Evolutionary conservation across 2,113 vertebrate species (phyloP).

Genomic region (Equus quagga): DNA sequence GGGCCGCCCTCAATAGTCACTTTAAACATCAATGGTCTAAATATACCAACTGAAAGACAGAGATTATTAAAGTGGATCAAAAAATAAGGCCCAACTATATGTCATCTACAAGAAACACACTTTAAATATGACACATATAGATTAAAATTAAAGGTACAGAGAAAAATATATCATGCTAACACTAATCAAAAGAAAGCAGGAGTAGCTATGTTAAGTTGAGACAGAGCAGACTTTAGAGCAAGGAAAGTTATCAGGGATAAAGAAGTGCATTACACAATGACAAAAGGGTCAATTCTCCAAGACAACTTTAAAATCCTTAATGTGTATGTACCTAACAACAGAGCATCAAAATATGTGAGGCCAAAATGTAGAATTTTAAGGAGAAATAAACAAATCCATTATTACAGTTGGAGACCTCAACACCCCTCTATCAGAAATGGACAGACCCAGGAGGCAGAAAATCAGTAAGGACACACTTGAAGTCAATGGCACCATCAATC

Average conservation of each 20-base stretch:
- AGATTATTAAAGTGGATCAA: background rate
- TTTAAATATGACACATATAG: background rate
- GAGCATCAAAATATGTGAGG: background rate
- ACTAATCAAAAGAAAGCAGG: background rate
- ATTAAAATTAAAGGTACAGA: background rate
- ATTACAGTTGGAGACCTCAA: background rate
- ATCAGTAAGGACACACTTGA: background rate
- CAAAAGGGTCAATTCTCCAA: background rate
- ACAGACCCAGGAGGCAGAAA: background rate
- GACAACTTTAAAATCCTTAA: background rate
- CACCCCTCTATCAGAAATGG: background rate
- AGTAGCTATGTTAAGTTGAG: background rate
- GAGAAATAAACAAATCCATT: background rate
- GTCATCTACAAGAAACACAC: background rate
- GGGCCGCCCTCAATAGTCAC: background rate
- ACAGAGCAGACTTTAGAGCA: background rate
- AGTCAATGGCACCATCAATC: background rate
- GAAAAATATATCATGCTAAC: background rate
- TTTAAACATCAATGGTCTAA: conserved; percentile 5
- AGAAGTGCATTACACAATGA: background rate
- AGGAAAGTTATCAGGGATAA: background rate
- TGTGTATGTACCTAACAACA: background rate
- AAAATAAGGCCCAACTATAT: background rate
- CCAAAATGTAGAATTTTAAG: background rate
- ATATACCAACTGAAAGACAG: background rate